Conservation (phyloP, 2,113 vertebrate genomes). For the Bothrops jararaca region DNA sequence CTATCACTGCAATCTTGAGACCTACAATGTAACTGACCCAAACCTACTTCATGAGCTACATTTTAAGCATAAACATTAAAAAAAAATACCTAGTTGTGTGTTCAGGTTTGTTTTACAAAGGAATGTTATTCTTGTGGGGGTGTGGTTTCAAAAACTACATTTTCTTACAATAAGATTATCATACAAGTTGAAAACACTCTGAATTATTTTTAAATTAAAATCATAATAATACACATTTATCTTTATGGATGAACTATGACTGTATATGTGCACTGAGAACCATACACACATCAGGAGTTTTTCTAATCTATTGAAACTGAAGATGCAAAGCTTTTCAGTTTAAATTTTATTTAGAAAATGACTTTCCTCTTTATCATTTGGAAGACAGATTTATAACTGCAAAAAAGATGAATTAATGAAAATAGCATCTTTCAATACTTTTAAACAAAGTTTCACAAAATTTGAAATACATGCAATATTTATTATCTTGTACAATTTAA, state of each 20-base stretch:
- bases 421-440: background rate
- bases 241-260: background rate
- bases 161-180: background rate
- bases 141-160: background rate
- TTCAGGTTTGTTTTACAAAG: background rate
- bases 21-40: background rate
- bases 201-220: background rate
- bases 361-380: background rate
- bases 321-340: background rate
- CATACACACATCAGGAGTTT: background rate
- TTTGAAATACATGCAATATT: background rate
- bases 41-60: background rate
- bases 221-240: background rate
- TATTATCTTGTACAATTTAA: background rate
- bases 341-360: background rate
- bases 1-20: background rate
- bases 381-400: background rate
- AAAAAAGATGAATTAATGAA: background rate
- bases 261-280: background rate
- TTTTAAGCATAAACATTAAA: background rate
- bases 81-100: background rate
- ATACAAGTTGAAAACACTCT: background rate
- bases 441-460: background rate
- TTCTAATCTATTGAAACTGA: background rate
- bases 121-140: background rate